Percentiles rank a stretch among this genome's conserved stretches.
Evolutionary conservation across 1,140 invertebrate genomes (phyloP).

Genomic region (Sarcophaga bullata): DNA sequence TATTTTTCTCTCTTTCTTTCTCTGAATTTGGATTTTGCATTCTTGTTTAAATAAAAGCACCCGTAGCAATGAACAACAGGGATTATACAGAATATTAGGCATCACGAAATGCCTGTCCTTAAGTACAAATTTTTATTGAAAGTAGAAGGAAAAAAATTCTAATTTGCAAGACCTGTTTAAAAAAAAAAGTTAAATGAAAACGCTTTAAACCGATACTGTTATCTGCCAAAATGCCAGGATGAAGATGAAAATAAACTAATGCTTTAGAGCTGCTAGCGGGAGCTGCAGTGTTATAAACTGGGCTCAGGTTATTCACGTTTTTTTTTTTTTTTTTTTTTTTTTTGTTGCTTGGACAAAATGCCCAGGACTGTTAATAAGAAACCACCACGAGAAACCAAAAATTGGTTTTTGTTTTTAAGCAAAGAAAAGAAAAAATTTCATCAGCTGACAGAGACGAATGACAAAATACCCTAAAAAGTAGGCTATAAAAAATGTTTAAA

Average conservation of each 20-base stretch:
- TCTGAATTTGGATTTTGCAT: too few species aligned
- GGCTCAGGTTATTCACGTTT: too few species aligned
- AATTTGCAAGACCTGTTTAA: too few species aligned
- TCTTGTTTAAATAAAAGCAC: too few species aligned
- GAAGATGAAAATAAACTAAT: background rate
- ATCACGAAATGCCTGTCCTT: too few species aligned
- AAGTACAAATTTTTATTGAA: too few species aligned
- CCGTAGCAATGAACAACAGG: too few species aligned
- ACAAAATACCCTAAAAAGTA: background rate
- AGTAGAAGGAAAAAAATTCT: too few species aligned
- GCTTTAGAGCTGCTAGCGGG: background rate
- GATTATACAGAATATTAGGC: too few species aligned
- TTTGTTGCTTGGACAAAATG: background rate
- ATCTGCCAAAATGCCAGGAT: background rate
- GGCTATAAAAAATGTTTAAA: background rate
- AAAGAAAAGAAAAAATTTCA: background rate
- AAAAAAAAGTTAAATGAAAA: background rate
- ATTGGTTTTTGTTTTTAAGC: background rate
- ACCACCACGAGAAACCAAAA: background rate
- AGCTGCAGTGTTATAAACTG: too few species aligned
- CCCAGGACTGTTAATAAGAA: conserved; percentile 2
- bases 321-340: background rate
- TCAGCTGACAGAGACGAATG: background rate
- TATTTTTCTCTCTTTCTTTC: too few species aligned
- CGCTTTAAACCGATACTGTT: background rate